Base-by-base conservation (phyloP, 92 coral and sea anemone genomes). In the Heliopora coerulea region DNA sequence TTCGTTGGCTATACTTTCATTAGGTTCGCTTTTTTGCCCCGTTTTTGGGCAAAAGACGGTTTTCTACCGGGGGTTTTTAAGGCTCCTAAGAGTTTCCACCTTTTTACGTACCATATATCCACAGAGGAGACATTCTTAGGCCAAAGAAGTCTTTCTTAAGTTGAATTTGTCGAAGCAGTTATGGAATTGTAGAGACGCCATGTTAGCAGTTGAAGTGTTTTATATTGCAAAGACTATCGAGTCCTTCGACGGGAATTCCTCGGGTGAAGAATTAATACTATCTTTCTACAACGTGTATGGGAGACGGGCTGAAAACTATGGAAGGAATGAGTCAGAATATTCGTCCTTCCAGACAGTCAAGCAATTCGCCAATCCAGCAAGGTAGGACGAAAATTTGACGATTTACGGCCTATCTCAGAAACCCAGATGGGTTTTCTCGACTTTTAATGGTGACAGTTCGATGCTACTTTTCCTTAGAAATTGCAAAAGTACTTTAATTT, bases 101-200 rank as follows among this genome's bases (percentile, higher is more conserved):
- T 32, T 39, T 28, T 17, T 48, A 44, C 75, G 13, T 46, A 68
- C 75, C 25, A 49, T 12, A 49, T 3, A 49, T 30, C 61, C 25
- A 49, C 34, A 25, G 28, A 68, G 75, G 17, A 32, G 14, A 26
- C 21, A 39, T 28, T 9, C 49, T 25, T 15, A 29, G 15, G 10
- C 60, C 31, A 68, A 68, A 68, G 61, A 52, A 49, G 41, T 27
- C 18, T 28, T 28, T 68, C 21, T 68, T 23, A n/a, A 44, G 27
- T 23, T 3, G 14, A 26, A 12, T 50, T 68, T 68, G 68, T 68
- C 39, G 54, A 33, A 24, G 40, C 18, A 49, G 56, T 25, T 49
- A 68, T 68, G 75, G 75, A 49, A 68, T 68, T 31, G 18, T 68
- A 31, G 41, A 68, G 28, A 56, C 75, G 75, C 75, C 75, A 68